Conservation (phyloP, 2,797 vertebrate species). For the Rhynchotus rufescens region DNA sequence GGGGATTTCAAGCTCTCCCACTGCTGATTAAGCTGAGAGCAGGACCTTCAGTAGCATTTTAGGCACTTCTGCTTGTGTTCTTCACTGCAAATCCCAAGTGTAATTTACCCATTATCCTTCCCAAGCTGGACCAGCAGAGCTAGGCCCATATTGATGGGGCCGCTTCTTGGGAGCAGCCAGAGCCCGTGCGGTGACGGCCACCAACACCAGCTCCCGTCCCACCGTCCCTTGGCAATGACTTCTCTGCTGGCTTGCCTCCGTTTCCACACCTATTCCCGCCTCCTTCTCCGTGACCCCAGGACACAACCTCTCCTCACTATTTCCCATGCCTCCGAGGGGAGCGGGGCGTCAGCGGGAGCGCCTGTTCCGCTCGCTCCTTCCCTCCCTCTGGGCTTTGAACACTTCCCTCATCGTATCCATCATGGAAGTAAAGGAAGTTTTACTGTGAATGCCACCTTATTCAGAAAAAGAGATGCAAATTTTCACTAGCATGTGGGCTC, state of each 20-base stretch:
- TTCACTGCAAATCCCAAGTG: conserved; percentile 1
- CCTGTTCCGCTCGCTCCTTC: background rate
- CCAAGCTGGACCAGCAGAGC: background rate
- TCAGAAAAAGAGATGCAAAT: background rate
- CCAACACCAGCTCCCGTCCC: background rate
- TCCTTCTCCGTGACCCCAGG: too few species aligned
- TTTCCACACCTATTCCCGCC: background rate
- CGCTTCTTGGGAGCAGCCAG: background rate
- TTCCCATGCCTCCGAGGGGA: too few species aligned
- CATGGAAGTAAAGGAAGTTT: background rate
- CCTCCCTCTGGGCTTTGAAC: background rate
- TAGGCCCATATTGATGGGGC: background rate
- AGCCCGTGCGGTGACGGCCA: background rate
- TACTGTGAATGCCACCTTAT: background rate
- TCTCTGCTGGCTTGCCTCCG: background rate
- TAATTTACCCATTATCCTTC: background rate
- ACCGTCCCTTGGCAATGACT: background rate
- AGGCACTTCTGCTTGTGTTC: conserved; percentile 37
- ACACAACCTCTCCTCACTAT: too few species aligned
- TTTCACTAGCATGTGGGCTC: too few species aligned
- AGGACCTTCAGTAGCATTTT: background rate
- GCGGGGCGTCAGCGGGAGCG: too few species aligned
- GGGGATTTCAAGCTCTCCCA: conserved; percentile 46
- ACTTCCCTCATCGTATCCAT: background rate
- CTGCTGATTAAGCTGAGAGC: conserved; percentile 43